Evolutionary conservation across 92 coral and sea anemone genomes (phyloP), one percentile per base, ranked within the genome.

Genomic region (Bergia sp.): DNA sequence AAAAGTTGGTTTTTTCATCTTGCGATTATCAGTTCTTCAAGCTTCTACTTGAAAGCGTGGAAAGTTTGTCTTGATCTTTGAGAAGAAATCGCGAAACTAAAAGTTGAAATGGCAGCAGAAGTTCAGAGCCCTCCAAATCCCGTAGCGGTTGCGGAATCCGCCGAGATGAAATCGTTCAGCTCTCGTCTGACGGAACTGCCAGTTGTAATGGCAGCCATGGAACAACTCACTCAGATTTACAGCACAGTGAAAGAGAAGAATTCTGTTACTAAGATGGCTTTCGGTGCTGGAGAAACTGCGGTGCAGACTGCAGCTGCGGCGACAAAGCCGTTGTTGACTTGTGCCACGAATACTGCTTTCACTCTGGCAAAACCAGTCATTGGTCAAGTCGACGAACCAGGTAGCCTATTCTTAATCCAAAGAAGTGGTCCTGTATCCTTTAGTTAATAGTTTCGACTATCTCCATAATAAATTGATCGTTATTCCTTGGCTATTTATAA

Each of bases 221-320:
- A 86, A 37, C 98, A 95, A 55, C 98, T 96, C 37, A 82, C 93
- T 12, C 92, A 93, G 75, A 86, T 96, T 71, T 97, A 97, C 91
- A 94, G 91, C 72, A 85, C 89, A 0, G 98, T 97, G 73, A 97
- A 96, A 77, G 95, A 96, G 88, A 89, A 80, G n/a, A 94, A 97
- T 58, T 71, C 90, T 37, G 94, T 97, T 49, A 94, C 99, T 36
- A 93, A 93, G 80, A 92, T 91, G 93, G 99, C 98, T 69, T 97
- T 96, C 76, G 90, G 92, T 80, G 98, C 99, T 6, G 99, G 99
- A 38, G 99, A 97, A 92, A 94, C 91, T 73, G 95, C 98, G 61
- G 87, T 94, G 37, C 88, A 95, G 29, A 92, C 92, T 39, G 99
- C 96, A 16, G 91, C 94, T 86, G 89, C 95, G 38, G 96, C 98